Base-by-base conservation (phyloP, 2,797 vertebrate species). In the Prionace glauca region DNA sequence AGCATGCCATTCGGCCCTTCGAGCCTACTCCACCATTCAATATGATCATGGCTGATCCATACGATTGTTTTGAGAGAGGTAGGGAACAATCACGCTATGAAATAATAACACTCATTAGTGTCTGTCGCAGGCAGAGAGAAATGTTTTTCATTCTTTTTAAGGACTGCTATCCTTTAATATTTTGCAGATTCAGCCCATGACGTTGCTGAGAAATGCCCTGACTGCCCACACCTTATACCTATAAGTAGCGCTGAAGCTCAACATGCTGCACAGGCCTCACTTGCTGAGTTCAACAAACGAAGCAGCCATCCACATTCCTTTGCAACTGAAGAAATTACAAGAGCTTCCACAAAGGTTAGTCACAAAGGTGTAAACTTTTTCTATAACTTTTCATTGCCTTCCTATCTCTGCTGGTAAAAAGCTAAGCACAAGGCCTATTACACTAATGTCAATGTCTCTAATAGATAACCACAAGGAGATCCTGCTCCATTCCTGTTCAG, bases 181-280 rank as follows among this genome's bases (percentile, higher is more conserved):
- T 92, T 92, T 92, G n/a, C 90, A 92, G 90, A 92, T 92, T 92
- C 90, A 92, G 62, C 20, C 0, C 0, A 41, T 9, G 90, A 92
- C 69, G 62, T 92, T 92, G 0, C 11, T 41, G 0, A 69, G 41
- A 41, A 16, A 69, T 92, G 65, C 69, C n/a, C 20, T 26, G 90
- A 92, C 22, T 69, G 62, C 69, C 62, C 90, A 69, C 10, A 41
- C 20, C 90, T 92, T 41, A 41, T 69, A 92, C 2, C 14, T 36
- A 4, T 0, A 69, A 69, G 10, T 67, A 26, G 20, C 32, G 24
- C 65, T 24, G 32, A 14, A 92, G 90, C 20, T 22, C 9, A 0
- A 41, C 62, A 92, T 92, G 90, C 90, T 24, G 65, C 18, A 41
- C 9, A 12, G 20, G 90, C 41, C n/a, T 22, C 90, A 92, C 62